Percentiles rank a stretch among this genome's conserved stretches.
Conservation (phyloP, 2,888 invertebrate genomes). For the Zhengitettix transpicula region DNA sequence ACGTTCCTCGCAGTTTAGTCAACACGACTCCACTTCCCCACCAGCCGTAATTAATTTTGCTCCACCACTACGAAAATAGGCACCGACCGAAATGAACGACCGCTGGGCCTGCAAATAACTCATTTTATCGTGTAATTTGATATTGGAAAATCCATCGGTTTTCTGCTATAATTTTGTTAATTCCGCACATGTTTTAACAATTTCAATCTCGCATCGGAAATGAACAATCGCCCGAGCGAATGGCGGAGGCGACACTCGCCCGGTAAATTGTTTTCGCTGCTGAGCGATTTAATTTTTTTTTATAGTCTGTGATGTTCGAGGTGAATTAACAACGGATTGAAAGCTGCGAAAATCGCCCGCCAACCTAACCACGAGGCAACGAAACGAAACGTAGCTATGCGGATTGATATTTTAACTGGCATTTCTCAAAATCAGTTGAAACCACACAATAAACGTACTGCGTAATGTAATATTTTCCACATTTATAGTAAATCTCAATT, state of each 20-base stretch:
- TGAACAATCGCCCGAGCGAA: background rate
- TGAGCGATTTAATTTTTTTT: background rate
- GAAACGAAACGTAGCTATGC: too few relatives aligned
- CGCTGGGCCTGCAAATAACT: background rate
- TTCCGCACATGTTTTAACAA: background rate
- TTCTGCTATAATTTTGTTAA: background rate
- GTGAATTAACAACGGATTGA: background rate
- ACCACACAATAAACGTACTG: too few relatives aligned
- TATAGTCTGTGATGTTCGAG: background rate
- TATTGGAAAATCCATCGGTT: background rate
- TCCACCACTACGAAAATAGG: too few relatives aligned
- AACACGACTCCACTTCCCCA: too few relatives aligned
- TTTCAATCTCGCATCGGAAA: background rate
- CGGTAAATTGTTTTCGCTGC: background rate
- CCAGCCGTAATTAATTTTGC: too few relatives aligned
- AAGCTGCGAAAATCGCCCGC: background rate
- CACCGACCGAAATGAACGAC: too few relatives aligned
- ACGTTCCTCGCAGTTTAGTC: too few relatives aligned
- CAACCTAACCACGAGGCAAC: too few relatives aligned
- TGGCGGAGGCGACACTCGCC: background rate
- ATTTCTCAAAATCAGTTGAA: too few relatives aligned
- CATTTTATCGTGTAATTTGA: background rate
- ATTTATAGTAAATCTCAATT: too few relatives aligned
- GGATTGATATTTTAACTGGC: too few relatives aligned
- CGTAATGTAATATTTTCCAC: too few relatives aligned